Evolutionary conservation across 1,140 invertebrate genomes (phyloP).

Genomic region (Cardiocondyla obscurior): DNA sequence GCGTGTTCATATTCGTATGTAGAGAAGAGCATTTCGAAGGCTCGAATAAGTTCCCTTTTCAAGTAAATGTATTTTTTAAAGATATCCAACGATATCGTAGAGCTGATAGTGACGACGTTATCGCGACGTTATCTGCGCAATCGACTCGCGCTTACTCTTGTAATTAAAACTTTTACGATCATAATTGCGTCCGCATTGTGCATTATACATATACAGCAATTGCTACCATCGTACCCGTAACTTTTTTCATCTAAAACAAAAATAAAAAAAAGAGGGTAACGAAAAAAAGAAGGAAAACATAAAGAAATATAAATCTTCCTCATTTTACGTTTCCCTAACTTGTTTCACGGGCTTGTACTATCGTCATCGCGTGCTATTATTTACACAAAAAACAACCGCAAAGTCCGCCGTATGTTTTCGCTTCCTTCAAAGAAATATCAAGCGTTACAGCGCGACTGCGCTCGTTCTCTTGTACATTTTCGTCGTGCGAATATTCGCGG

Average conservation of each 20-base stretch:
- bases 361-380: slow-evolving; percentile 31
- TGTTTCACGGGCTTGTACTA: neutral
- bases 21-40: neutral
- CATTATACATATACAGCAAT: neutral
- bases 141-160: neutral
- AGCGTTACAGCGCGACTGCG: neutral
- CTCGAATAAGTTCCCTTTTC: neutral
- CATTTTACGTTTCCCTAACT: slow-evolving; percentile 40
- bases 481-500: neutral
- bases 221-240: neutral
- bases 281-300: neutral
- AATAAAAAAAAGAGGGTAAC: neutral
- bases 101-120: slow-evolving; percentile 1
- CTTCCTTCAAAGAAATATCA: slow-evolving; percentile 36
- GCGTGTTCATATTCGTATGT: slow-evolving; percentile 25
- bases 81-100: neutral
- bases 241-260: neutral
- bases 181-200: neutral
- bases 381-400: slow-evolving; percentile 41
- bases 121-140: neutral
- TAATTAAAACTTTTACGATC: slow-evolving; percentile 17
- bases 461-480: slow-evolving; percentile 2
- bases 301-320: slow-evolving; percentile 38
- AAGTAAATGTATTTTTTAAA: neutral
- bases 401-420: slow-evolving; percentile 38